These are phyloP conservation scores for Dryococelus australis DNA, from an alignment of 2,888 invertebrate species.

Conservation along the genomic window DNA sequence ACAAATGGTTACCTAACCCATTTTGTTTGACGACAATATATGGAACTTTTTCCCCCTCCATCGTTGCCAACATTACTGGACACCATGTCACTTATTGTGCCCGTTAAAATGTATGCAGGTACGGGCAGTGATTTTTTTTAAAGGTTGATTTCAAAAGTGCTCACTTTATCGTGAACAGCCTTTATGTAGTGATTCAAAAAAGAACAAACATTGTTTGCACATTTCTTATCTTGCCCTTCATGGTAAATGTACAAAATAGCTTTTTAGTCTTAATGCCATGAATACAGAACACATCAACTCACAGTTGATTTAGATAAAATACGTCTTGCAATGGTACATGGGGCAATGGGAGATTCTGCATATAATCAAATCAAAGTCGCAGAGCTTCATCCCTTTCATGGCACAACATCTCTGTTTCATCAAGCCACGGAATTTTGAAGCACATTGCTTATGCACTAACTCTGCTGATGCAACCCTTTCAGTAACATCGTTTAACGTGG, in stretches of 20 bases:
- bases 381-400: not conserved
- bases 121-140: too few relatives aligned
- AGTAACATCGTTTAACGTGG: not conserved
- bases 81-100: too few relatives aligned
- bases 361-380: not conserved
- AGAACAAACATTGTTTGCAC: conserved; percentile 22
- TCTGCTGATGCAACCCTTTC: not conserved
- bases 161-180: too few relatives aligned
- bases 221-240: conserved; percentile 21
- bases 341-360: not conserved
- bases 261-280: not conserved
- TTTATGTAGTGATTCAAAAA: not conserved
- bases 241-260: not conserved
- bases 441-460: not conserved
- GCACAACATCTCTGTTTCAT: conserved; percentile 1
- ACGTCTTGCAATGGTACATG: not conserved
- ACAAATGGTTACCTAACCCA: too few relatives aligned
- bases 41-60: too few relatives aligned
- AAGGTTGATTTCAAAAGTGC: too few relatives aligned
- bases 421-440: not conserved
- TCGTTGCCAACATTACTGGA: too few relatives aligned
- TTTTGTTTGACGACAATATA: too few relatives aligned
- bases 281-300: not conserved
- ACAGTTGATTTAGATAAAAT: not conserved
- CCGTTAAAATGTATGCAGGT: too few relatives aligned